Percentiles rank a stretch among this genome's conserved stretches.
Evolutionary conservation across 2,113 vertebrate species (phyloP).

Genomic region (Micromys minutus): DNA sequence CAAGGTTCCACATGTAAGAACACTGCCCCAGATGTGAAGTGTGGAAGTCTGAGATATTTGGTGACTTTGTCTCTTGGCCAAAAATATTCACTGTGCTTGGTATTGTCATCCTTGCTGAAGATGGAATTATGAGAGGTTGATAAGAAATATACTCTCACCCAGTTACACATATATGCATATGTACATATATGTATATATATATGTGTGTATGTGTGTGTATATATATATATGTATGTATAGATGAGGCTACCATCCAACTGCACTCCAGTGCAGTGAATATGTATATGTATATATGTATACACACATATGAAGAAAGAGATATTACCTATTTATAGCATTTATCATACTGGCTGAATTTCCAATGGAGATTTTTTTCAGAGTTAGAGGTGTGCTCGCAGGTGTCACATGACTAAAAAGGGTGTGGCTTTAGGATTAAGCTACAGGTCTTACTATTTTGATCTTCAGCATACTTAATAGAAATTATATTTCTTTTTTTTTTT

Average conservation of each 20-base stretch:
- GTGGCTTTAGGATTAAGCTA: conserved; percentile 39
- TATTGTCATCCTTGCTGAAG: not conserved
- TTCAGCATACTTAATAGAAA: conserved; percentile 64
- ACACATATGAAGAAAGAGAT: conserved; percentile 69
- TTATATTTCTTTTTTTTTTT: conserved; percentile 58
- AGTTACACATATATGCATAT: not conserved
- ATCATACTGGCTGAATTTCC: conserved; percentile 74
- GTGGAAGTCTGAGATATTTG: not conserved
- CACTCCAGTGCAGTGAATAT: too few species aligned
- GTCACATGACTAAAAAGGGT: not conserved
- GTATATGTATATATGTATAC: too few species aligned
- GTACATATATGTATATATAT: not conserved
- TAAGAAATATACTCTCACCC: not conserved
- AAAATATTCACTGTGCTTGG: not conserved
- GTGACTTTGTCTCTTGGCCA: not conserved
- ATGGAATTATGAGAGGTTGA: not conserved
- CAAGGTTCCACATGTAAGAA: not conserved
- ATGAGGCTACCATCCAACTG: too few species aligned
- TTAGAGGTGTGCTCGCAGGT: conserved; percentile 49
- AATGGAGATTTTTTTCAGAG: conserved; percentile 52
- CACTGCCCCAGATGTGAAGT: not conserved
- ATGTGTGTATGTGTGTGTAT: not conserved
- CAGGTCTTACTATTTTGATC: not conserved
- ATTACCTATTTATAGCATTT: conserved; percentile 73
- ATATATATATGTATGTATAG: not conserved